Evolutionary conservation across 2,113 vertebrate species (phyloP), one percentile per base, ranked within the genome.

Genomic region (Notothenia rossii): DNA sequence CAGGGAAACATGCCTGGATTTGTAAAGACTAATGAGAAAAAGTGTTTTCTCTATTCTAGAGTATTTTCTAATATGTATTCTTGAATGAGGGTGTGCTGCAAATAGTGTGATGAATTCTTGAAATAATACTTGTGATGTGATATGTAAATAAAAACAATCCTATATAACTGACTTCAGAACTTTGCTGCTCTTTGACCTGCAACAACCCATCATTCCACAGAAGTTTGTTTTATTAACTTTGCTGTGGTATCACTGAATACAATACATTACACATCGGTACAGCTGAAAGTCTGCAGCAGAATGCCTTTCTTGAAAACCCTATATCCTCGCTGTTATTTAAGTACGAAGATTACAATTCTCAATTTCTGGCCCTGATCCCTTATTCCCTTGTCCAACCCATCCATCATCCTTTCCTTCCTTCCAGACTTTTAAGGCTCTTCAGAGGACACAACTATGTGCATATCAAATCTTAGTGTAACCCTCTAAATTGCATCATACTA

Each of bases 391-490:
- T n/a, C 13, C 45, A 40, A 73, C 50, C 50, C 46, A 54, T 62
- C 29, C 33, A 7, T 11, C 33, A 66, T 56, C n/a, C 5, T 51
- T 48, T 69, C 29, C 10, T 48, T 48, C 46, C 46, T 60, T 60
- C 3, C 5, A 36, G 36, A 36, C 36, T 36, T 36, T n/a, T 1
- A 48, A 2, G 33, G 49, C 40, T 71, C 20, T 49, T 81, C 11
- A 60, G 64, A 77, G 51, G 43, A 61, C 17, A 53, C 15, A 50
- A 54, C 46, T 66, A 3, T 20, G 5, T 7, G 40, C 33, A 58
- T n/a, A 40, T 72, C 33, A 45, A 17, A 81, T 78, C 46, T 63
- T 62, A 5, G 48, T 59, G n/a, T 18, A 48, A 71, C 33, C 58
- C 54, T 49, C 15, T 68, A 60, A 80, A 77, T 66, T 9, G 3